Base-by-base conservation (phyloP, 2,113 vertebrate genomes). In the Dicaeum eximium region DNA sequence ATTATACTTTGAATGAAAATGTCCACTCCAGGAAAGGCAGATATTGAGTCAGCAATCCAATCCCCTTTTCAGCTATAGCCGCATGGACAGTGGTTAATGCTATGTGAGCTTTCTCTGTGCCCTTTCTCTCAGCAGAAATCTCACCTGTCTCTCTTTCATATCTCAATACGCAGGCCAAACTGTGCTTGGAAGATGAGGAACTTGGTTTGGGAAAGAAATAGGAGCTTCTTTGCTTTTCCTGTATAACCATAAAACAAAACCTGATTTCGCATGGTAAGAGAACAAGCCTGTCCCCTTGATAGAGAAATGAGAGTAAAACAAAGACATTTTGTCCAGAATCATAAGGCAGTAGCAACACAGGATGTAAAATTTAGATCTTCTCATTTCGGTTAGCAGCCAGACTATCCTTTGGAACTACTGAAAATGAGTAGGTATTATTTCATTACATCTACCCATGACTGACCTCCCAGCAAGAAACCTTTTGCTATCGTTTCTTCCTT, bases 221-320 rank as follows among this genome's bases (percentile, higher is more conserved):
- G 13, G 9, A 0, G 0, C 35, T 81, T 84, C 40, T 73, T 40
- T 61, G 11, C 15, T 45, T 85, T 78, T 56, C 4, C 30, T 60
- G 5, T 33, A 28, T 8, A 78, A 7, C 7, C 28, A 37, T 31
- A 57, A 42, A 86, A 15, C 23, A 85, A 48, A 56, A 33, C 9
- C 30, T 37, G 40, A 20, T 56, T 54, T 85, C 23, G 3, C 2
- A 3, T 24, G 16, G 8, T 47, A 13, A 0, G 0, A 67, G 24
- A 74, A 13, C 16, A 72, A 71, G 4, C 5, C 13, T 78, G n/a
- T 31, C 1, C 3, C 35, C 31, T 64, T n/a, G 18, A 53, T 1
- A 61, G 37, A 80, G 24, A 78, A 73, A 79, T 60, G 21, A 65
- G 10, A 72, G 7, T 31, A 67, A 75, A 91, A 37, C 11, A 79